Percentiles rank a stretch among this genome's conserved stretches.
Evolutionary conservation across 2,113 vertebrate species (phyloP).

Genomic region (Climacteris rufus): DNA sequence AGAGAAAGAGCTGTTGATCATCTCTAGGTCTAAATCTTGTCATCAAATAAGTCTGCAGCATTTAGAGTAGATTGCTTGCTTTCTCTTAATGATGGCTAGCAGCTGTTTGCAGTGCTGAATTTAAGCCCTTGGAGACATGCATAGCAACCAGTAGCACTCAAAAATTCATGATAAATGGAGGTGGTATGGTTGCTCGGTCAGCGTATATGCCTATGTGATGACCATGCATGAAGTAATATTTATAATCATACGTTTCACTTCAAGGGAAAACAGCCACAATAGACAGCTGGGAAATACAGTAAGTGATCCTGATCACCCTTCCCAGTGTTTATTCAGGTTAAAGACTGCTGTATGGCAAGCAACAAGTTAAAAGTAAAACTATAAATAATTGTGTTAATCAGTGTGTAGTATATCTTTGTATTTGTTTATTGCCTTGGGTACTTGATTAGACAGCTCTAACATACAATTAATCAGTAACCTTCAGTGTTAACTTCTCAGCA

Average conservation of each 20-base stretch:
- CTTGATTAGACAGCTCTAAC: constrained; percentile 72
- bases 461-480: constrained; percentile 76
- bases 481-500: constrained; percentile 65
- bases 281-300: background rate
- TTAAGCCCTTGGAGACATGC: constrained; percentile 2
- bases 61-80: background rate
- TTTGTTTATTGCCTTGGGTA: constrained; percentile 72
- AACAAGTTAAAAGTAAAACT: constrained; percentile 57
- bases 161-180: background rate
- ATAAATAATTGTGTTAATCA: constrained; percentile 61
- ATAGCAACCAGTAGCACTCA: background rate
- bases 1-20: background rate
- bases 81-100: constrained; percentile 21
- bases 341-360: background rate
- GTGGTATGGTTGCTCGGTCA: background rate
- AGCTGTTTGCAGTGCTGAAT: constrained; percentile 9
- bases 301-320: background rate
- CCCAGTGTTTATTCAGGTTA: background rate
- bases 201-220: background rate
- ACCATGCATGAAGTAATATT: background rate
- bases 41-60: background rate
- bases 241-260: background rate
- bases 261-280: background rate
- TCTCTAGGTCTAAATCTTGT: background rate
- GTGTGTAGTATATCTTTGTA: constrained; percentile 62